A percentile compares a stretch with the other conserved stretches of the same genome.
phyloP scores from a whole-genome alignment of 2,888 invertebrate species.

The Drosophila mimica region DNA sequence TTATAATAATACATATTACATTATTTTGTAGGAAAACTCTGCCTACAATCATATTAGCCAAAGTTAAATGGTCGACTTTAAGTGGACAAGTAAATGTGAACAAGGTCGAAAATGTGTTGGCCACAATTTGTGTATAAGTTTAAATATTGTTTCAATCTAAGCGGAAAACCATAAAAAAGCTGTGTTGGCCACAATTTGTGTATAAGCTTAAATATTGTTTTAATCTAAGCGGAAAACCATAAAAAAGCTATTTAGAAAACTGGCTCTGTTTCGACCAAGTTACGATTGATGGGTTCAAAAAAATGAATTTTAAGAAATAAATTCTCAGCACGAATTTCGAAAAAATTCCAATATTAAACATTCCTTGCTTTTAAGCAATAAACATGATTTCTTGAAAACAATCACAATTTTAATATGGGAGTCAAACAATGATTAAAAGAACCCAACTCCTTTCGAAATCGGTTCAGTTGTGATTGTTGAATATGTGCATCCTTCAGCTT shows the following conservation, averaged over 20 bases:
- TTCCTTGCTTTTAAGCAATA: background rate
- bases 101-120: background rate
- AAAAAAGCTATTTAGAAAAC: background rate
- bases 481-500: background rate
- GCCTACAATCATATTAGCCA: background rate
- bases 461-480: background rate
- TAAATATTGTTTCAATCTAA: no score
- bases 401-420: background rate
- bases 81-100: background rate
- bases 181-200: background rate
- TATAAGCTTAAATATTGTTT: background rate
- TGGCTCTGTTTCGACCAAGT: background rate
- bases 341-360: background rate
- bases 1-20: background rate
- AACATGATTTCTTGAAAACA: background rate
- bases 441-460: background rate
- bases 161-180: no score
- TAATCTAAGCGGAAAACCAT: background rate
- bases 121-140: background rate
- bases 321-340: background rate
- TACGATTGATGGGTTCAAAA: rapidly evolving
- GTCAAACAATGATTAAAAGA: background rate
- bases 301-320: background rate
- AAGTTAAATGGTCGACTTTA: background rate
- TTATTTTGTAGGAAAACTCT: background rate